phyloP scores from a whole-genome alignment of 2,113 vertebrate genomes.

The Ia io region DNA sequence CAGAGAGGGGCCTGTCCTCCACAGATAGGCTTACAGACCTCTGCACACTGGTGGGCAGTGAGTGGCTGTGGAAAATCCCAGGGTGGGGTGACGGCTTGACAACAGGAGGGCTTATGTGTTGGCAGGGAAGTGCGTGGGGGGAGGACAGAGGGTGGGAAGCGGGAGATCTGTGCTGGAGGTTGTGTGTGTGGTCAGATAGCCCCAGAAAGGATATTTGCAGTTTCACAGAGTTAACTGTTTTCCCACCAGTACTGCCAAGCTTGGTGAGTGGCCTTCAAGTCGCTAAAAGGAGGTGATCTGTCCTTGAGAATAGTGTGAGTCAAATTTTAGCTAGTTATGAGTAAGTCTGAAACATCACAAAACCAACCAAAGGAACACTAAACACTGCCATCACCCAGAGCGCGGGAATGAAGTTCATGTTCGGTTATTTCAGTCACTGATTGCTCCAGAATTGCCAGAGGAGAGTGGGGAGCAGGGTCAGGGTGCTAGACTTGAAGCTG shows the following conservation, averaged over 20 bases:
- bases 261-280: neutral
- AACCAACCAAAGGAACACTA: neutral
- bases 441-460: neutral
- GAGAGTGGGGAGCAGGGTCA: neutral
- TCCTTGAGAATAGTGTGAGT: neutral
- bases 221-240: neutral
- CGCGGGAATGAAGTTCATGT: neutral
- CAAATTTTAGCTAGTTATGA: neutral
- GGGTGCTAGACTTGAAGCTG: neutral
- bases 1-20: slow-evolving; percentile 76
- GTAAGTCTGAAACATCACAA: neutral
- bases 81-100: neutral
- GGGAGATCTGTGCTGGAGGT: neutral
- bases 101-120: neutral
- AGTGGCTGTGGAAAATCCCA: neutral
- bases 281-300: neutral
- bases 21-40: slow-evolving; percentile 69
- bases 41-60: slow-evolving; percentile 63
- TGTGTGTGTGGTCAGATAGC: neutral
- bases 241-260: neutral
- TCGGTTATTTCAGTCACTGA: neutral
- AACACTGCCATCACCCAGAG: neutral
- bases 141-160: neutral
- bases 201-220: neutral
- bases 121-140: neutral